Conservation (phyloP, 2,113 vertebrate species). For the Myrmecobius fasciatus region DNA sequence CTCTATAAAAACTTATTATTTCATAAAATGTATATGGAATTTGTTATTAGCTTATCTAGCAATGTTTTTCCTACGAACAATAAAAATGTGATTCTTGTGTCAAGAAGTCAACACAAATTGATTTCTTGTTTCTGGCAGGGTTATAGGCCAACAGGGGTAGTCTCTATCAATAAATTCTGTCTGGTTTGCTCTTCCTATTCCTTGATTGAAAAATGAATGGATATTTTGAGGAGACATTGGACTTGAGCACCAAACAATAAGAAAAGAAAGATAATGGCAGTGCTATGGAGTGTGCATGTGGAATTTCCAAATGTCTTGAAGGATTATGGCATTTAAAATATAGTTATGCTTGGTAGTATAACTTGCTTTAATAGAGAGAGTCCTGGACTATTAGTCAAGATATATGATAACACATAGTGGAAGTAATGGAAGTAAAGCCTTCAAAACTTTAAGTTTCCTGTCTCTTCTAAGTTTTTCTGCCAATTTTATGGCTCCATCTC, state of each 20-base stretch:
- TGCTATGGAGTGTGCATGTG: neutral
- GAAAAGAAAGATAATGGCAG: neutral
- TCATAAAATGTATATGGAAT: neutral
- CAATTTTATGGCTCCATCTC: neutral
- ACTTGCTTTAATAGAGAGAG: conserved; percentile 17
- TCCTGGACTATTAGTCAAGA: neutral
- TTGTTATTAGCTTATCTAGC: neutral
- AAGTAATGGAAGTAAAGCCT: neutral
- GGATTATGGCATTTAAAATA: conserved; percentile 28
- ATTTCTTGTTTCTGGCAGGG: neutral
- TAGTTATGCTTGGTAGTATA: neutral
- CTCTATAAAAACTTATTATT: neutral
- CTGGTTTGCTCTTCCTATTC: neutral
- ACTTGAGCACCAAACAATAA: neutral
- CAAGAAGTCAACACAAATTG: neutral
- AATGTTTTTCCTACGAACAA: neutral
- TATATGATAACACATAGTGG: conserved; percentile 19
- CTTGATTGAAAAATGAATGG: neutral
- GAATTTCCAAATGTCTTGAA: neutral
- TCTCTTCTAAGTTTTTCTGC: neutral
- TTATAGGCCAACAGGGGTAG: neutral
- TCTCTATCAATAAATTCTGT: neutral
- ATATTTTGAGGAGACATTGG: neutral
- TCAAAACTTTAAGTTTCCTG: conserved; percentile 8
- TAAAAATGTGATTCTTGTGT: neutral